Base-by-base conservation (phyloP, 2,113 vertebrate species). In the Mirza zaza region DNA sequence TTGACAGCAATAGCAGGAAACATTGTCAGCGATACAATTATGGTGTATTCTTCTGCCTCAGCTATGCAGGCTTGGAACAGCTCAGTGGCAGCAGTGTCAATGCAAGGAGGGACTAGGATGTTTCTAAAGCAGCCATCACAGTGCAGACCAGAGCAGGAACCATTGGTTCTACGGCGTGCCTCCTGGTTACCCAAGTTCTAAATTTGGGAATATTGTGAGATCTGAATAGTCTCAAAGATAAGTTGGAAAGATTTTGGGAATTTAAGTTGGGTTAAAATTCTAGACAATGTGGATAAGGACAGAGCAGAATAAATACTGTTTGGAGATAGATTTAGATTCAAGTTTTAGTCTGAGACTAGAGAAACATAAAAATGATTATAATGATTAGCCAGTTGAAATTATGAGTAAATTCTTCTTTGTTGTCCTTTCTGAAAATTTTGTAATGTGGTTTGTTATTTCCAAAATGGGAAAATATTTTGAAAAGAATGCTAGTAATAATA, bases 371-470 rank as follows among this genome's bases (percentile, higher is more conserved):
- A 83, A 52, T 55, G 18, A 84, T 82, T 55, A 63, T 67, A 55
- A 63, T 39, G 27, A 14, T 55, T 45, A 55, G 42, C 63, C 13
- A 36, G 2, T 63, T 73, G 20, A 57, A 76, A 70, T 61, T 50
- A 67, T 77, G 17, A 6, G 0, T 50, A 70, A 70, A 81, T 94
- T 48, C 15, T 29, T 59, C 17, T 48, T 85, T 29, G 23, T n/a
- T 73, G 55, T 63, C 18, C 50, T 91, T 95, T 71, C 50, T 87
- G 61, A 67, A 87, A 52, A 25, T 81, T 91, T 71, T 85, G 34
- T 36, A 9, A 20, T 84, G 5, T 77, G 21, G 2, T 9, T 86
- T 77, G 39, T 63, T 63, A 57, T 86, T 77, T 96, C 59, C 29
- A 83, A 95, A 91, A n/a, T 71, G 5, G 2, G 82, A 83, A 83